Conservation (phyloP, 2,797 vertebrate species). For the Masticophis lateralis region DNA sequence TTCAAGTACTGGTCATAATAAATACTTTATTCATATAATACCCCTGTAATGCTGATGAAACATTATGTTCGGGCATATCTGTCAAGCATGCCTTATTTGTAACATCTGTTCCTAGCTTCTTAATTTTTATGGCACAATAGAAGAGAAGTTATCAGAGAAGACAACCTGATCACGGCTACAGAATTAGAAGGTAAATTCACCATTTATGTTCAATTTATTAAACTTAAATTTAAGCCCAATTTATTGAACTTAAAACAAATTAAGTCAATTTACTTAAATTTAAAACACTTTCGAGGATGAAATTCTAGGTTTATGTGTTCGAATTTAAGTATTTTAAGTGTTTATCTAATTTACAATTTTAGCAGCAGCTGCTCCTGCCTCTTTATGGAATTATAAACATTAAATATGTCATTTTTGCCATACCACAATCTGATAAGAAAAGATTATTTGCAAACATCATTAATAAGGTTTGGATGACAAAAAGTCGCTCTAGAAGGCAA, state of each 20-base stretch:
- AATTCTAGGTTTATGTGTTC: background rate
- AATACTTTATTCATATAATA: background rate
- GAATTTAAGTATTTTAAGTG: background rate
- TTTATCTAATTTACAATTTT: background rate
- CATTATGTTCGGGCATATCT: background rate
- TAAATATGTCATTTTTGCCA: background rate
- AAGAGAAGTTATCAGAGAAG: background rate
- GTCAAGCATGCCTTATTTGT: background rate
- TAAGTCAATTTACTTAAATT: background rate
- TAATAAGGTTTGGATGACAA: background rate
- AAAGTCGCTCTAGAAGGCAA: background rate
- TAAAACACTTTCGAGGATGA: background rate
- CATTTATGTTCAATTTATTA: background rate
- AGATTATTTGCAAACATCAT: background rate
- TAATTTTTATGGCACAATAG: background rate
- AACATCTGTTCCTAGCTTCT: background rate
- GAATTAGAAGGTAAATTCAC: background rate
- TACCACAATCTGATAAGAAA: background rate
- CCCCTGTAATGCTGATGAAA: background rate
- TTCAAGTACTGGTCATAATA: background rate
- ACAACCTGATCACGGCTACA: background rate
- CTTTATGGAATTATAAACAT: background rate
- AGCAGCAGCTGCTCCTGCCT: background rate
- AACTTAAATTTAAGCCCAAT: background rate
- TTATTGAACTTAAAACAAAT: background rate